Evolutionary conservation across 2,797 vertebrate species (phyloP).

Genomic region (Miichthys miiuy): DNA sequence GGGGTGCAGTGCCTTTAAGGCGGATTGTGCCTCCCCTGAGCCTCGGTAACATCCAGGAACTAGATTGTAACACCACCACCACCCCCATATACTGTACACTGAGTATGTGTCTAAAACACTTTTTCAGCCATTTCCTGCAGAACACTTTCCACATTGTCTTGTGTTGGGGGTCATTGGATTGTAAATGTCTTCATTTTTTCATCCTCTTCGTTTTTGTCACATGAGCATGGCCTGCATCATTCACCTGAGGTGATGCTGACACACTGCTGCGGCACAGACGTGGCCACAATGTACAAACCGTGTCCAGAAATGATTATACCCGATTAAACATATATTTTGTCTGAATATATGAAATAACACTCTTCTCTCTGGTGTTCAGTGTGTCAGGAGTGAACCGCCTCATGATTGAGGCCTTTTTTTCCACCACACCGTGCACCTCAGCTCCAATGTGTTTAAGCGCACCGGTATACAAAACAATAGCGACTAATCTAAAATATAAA

Average conservation of each 20-base stretch:
- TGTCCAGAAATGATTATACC: neutral
- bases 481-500: neutral
- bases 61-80: neutral
- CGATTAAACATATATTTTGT: neutral
- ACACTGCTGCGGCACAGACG: too few relatives aligned
- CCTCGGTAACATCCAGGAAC: constrained; percentile 19
- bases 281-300: neutral
- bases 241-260: neutral
- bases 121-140: neutral
- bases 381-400: too few relatives aligned
- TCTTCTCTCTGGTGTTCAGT: neutral
- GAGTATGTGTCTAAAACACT: too few relatives aligned
- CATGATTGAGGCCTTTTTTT: too few relatives aligned
- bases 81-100: neutral
- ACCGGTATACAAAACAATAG: neutral
- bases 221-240: neutral
- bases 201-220: too few relatives aligned
- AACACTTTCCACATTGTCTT: neutral
- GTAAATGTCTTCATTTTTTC: neutral
- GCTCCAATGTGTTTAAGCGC: neutral
- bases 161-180: too few relatives aligned
- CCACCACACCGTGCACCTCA: neutral
- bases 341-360: neutral
- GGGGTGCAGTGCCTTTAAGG: neutral
- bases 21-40: constrained; percentile 18